Evolutionary conservation across 2,888 invertebrate genomes (phyloP).

Genomic region (Automeris io): DNA sequence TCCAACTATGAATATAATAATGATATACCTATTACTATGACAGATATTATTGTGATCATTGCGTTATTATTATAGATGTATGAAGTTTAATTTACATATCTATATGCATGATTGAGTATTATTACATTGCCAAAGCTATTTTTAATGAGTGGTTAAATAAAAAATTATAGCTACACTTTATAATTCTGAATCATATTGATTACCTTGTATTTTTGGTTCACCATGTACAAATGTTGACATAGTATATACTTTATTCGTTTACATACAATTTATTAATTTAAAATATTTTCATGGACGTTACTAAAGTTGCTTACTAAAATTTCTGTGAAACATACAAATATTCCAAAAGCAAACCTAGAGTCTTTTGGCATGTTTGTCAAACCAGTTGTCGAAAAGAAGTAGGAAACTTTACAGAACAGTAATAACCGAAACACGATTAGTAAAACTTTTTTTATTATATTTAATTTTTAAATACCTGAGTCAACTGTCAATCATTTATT

Average conservation of each 20-base stretch:
- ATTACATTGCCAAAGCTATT: too few relatives aligned
- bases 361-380: background rate
- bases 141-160: too few relatives aligned
- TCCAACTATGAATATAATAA: too few relatives aligned
- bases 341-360: background rate
- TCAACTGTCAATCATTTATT: slow-evolving; percentile 14
- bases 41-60: too few relatives aligned
- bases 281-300: background rate
- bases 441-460: background rate
- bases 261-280: slow-evolving; percentile 13
- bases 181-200: background rate
- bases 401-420: background rate
- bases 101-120: too few relatives aligned
- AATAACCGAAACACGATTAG: background rate
- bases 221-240: slow-evolving; percentile 27
- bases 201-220: slow-evolving; percentile 34
- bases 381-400: slow-evolving; percentile 1
- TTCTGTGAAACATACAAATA: background rate
- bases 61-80: too few relatives aligned
- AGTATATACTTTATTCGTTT: slow-evolving; percentile 15
- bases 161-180: background rate
- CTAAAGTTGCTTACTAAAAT: slow-evolving; percentile 7
- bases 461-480: background rate
- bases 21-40: too few relatives aligned
- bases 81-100: too few relatives aligned